Evolutionary conservation across 1,140 invertebrate genomes (phyloP).

Genomic region (Scaptomyza hsui): DNA sequence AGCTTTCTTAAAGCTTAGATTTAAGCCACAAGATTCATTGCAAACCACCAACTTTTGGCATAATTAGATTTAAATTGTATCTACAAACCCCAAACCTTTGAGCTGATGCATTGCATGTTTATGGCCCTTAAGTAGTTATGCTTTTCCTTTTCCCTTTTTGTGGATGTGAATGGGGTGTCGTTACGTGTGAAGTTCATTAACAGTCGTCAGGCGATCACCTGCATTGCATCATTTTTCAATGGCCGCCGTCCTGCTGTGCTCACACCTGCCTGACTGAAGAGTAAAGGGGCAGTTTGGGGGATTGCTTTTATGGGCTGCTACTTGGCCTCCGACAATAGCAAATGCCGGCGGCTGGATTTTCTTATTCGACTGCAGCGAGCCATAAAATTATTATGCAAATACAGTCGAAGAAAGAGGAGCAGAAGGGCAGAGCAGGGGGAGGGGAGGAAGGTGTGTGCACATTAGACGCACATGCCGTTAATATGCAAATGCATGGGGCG

Average conservation of each 20-base stretch:
- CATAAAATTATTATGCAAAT: conserved; percentile 80
- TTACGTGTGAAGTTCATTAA: conserved; percentile 57
- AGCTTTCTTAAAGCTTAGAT: too few relatives aligned
- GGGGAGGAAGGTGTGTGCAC: conserved; percentile 49
- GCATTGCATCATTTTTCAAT: conserved; percentile 52
- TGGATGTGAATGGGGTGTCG: background rate
- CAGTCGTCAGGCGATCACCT: conserved; percentile 50
- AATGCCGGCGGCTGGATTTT: conserved; percentile 52
- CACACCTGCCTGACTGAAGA: conserved; percentile 4
- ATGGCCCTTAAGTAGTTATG: conserved; percentile 1
- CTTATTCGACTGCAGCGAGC: conserved; percentile 71
- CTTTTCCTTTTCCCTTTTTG: background rate
- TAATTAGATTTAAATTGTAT: conserved; percentile 2
- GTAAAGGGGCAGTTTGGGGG: background rate
- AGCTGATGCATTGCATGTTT: conserved; percentile 6
- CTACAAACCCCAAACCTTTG: too few relatives aligned
- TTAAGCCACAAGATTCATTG: too few relatives aligned
- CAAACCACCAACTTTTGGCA: background rate
- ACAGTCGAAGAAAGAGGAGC: conserved; percentile 16
- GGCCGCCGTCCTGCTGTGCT: conserved; percentile 21
- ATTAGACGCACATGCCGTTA: conserved; percentile 77
- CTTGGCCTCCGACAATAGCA: conserved; percentile 60
- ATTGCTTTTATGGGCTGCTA: conserved; percentile 52
- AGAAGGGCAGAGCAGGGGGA: background rate
- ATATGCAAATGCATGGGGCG: conserved; percentile 67